Conservation (phyloP, 2,113 vertebrate genomes). For the Ceuthmochares aereus region DNA sequence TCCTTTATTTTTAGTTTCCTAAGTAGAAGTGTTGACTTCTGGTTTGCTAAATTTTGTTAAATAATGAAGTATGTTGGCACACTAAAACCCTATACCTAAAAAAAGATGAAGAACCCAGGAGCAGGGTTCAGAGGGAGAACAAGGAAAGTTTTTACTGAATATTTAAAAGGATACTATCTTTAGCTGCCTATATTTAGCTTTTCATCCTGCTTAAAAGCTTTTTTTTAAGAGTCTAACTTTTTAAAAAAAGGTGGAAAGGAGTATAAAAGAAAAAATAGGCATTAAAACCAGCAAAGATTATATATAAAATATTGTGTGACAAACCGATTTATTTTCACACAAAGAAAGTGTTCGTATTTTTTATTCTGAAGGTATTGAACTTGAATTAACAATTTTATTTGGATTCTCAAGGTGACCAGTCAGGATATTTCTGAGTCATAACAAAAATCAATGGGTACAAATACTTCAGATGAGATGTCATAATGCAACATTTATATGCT, state of each 20-base stretch:
- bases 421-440: neutral
- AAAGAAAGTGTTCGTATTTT: neutral
- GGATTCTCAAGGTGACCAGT: neutral
- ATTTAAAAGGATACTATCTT: constrained; percentile 67
- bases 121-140: constrained; percentile 54
- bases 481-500: neutral
- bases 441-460: constrained; percentile 14
- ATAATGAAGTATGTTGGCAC: constrained; percentile 59
- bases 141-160: constrained; percentile 51
- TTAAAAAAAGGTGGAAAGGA: neutral
- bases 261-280: neutral
- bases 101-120: constrained; percentile 52
- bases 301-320: neutral
- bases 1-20: constrained; percentile 17
- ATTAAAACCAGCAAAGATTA: neutral
- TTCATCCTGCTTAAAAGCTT: constrained; percentile 16
- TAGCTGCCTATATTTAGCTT: constrained; percentile 59
- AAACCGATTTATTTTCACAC: neutral
- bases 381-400: neutral
- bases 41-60: constrained; percentile 53
- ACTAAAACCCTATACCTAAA: constrained; percentile 39
- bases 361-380: neutral
- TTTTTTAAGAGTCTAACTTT: neutral
- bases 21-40: constrained; percentile 37
- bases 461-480: neutral